Conservation (phyloP, 2,888 invertebrate species). For the Netelia inedita region DNA sequence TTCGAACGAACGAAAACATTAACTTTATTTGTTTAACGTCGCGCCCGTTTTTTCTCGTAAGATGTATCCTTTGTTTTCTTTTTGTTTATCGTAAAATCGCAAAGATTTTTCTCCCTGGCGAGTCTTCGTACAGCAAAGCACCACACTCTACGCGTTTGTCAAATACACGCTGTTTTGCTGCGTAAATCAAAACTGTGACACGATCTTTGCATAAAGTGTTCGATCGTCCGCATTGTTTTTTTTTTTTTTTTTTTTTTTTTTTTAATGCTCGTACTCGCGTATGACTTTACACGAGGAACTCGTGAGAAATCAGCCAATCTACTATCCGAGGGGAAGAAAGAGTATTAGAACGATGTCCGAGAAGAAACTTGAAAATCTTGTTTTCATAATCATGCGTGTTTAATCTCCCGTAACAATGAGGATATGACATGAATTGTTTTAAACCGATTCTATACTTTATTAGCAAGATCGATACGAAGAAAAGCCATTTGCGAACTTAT, state of each 20-base stretch:
- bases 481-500: conserved; percentile 45
- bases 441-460: conserved; percentile 54
- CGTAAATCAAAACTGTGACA: conserved; percentile 40
- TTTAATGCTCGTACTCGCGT: conserved; percentile 21
- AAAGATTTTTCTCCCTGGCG: not conserved
- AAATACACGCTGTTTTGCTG: conserved; percentile 7
- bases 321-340: conserved; percentile 5
- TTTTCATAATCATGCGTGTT: conserved; percentile 46
- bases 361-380: conserved; percentile 36
- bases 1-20: conserved; percentile 58
- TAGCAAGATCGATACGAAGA: conserved; percentile 51
- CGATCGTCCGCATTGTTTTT: conserved; percentile 23
- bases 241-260: conserved; percentile 25
- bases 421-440: conserved; percentile 55
- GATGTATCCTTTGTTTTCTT: conserved; percentile 35
- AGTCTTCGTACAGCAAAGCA: not conserved
- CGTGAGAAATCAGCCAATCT: not conserved
- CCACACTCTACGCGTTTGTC: conserved; percentile 5
- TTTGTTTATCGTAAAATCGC: conserved; percentile 17
- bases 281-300: conserved; percentile 9
- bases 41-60: conserved; percentile 43
- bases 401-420: conserved; percentile 53
- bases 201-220: conserved; percentile 51
- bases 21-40: conserved; percentile 53
- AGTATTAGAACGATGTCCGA: conserved; percentile 45